Evolutionary conservation across 2,888 invertebrate genomes (phyloP), one percentile per base, ranked within the genome.

Genomic region (Tachina lurida): DNA sequence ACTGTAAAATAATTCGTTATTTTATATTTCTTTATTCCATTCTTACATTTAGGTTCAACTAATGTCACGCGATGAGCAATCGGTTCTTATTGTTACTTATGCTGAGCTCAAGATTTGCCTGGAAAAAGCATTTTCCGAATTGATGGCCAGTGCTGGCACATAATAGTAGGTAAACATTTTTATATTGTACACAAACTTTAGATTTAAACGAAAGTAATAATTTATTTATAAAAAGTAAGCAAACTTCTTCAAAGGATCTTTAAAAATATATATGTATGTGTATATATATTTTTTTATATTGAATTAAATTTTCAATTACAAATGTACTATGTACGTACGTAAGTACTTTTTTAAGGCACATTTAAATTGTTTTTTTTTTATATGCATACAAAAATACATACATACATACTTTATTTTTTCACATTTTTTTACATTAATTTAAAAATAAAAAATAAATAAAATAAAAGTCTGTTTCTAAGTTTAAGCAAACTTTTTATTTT

Each of bases 21-120:
- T 15, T 52, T 52, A 9, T 63, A 0, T 22, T 31, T 39, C 0
- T 12, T 39, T 39, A 60, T 60, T 45, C 43, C 15, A 8, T 58
- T 60, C 3, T 58, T 7, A 3, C 47, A 65, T 56, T 8, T 47
- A 97, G 96, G 97, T 99, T 89, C 97, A 97, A 93, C 94, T 99
- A 89, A 97, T 97, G 95, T 98, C 99, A 3, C 95, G 98, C 87
- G 99, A 99, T 93, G 98, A 98, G 93, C 98, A 98, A 93, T 99
- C 98, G 93, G 96, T 99, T 86, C 94, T 99, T 89, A 97, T 99
- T 87, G 98, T 99, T 87, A 97, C 97, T 86, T 99, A 97, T 93
- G 96, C 97, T 31, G 99, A 99, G 93, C 94, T 99, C 90, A 98
- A 98, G 93, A 97, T 97, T 91, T 98, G 98, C 93, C 95, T 99